Percentiles rank a stretch among this genome's conserved stretches.
Evolutionary conservation across 92 coral and sea anemone species (phyloP).

Genomic region (Porites rus): DNA sequence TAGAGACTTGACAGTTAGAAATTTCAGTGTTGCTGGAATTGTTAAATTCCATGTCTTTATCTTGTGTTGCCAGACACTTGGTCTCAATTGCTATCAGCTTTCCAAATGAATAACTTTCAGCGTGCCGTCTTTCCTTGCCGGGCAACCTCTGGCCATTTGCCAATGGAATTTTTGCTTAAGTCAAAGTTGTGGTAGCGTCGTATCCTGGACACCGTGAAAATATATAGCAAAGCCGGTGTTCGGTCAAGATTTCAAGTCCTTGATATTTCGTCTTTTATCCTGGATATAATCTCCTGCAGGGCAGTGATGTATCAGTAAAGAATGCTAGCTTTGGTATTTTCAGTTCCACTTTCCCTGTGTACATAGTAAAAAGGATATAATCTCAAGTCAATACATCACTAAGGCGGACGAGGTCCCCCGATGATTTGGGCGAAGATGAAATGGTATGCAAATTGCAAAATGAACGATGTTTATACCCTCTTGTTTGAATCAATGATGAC

Average conservation of each 20-base stretch:
- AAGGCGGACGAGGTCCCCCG: neutral
- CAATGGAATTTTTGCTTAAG: neutral
- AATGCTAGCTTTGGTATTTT: constrained; percentile 1
- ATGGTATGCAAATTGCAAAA: neutral
- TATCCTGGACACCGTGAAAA: neutral
- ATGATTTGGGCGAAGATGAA: neutral
- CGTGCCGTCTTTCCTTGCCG: neutral
- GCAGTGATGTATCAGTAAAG: neutral
- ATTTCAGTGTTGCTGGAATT: neutral
- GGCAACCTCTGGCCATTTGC: neutral
- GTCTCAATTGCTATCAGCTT: too few species aligned
- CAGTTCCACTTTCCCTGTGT: constrained; percentile 11
- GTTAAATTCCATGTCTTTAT: constrained; percentile 14
- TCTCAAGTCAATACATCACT: neutral
- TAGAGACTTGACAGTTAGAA: constrained; percentile 18
- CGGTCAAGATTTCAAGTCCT: constrained; percentile 12
- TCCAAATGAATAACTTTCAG: constrained; percentile 18
- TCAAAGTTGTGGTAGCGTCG: neutral
- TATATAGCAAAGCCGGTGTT: neutral
- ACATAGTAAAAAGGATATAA: neutral
- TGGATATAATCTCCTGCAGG: neutral
- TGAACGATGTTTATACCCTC: neutral
- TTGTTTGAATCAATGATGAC: neutral
- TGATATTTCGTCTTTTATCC: constrained; percentile 1
- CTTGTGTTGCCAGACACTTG: neutral